Conservation (phyloP, 2,113 vertebrate genomes). For the Apistogramma diplotaenia region DNA sequence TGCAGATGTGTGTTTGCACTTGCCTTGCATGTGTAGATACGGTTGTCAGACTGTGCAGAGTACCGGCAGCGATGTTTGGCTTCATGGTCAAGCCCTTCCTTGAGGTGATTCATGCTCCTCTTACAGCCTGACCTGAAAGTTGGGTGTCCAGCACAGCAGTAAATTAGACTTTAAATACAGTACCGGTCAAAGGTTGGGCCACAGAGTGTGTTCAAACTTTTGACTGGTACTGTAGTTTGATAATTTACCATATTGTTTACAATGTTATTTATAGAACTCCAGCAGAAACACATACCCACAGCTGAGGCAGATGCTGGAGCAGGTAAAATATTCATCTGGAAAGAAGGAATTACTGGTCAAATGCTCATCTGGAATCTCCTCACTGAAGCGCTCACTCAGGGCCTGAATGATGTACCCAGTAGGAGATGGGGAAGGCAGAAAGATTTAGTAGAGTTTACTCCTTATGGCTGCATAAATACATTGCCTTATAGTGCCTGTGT, state of each 20-base stretch:
- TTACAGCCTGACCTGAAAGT: slow-evolving; percentile 87
- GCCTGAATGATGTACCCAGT: slow-evolving; percentile 74
- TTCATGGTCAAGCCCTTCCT: slow-evolving; percentile 89
- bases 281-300: slow-evolving; percentile 85
- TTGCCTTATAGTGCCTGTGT: fast-evolving
- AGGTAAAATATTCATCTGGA: slow-evolving; percentile 98
- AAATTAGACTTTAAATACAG: not conserved
- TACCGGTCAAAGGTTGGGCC: too few relatives aligned
- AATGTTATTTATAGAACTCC: not conserved
- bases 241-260: not conserved
- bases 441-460: not conserved
- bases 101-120: slow-evolving; percentile 97
- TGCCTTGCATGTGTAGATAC: slow-evolving; percentile 97
- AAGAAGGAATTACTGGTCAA: slow-evolving; percentile 96
- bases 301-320: slow-evolving; percentile 93
- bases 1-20: slow-evolving; percentile 24
- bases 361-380: slow-evolving; percentile 92
- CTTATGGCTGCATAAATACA: not conserved
- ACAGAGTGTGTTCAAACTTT: too few relatives aligned
- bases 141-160: not conserved
- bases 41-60: slow-evolving; percentile 93
- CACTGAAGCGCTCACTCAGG: slow-evolving; percentile 94
- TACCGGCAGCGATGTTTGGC: slow-evolving; percentile 94
- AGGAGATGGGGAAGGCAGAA: not conserved
- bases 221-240: not conserved